Conservation (phyloP, 2,888 invertebrate species). For the Dryococelus australis region DNA sequence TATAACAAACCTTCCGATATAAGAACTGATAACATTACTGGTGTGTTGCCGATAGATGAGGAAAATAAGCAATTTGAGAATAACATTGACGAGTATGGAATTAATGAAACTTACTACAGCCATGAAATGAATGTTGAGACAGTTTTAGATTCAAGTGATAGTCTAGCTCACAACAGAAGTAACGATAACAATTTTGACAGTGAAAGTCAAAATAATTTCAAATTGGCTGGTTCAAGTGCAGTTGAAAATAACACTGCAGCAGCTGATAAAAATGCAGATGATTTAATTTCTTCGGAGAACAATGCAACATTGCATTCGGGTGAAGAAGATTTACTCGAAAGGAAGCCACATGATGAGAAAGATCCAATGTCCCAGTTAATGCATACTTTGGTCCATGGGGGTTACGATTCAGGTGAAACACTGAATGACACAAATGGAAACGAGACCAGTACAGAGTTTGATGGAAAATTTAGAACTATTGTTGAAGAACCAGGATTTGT, state of each 20-base stretch:
- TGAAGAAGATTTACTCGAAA: background rate
- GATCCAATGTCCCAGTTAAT: background rate
- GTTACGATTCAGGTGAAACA: background rate
- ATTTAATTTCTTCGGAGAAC: background rate
- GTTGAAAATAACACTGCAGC: too few species aligned
- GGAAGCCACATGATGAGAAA: background rate
- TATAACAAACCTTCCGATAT: background rate
- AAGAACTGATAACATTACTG: background rate
- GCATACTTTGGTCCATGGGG: background rate
- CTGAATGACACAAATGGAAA: background rate
- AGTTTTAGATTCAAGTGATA: background rate
- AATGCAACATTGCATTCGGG: background rate
- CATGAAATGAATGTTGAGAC: background rate
- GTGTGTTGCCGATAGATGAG: background rate
- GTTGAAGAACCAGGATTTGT: conserved; percentile 22
- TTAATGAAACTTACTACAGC: background rate
- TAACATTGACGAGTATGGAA: background rate
- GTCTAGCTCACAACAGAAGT: background rate
- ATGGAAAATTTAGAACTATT: background rate
- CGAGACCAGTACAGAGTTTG: background rate
- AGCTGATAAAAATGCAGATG: background rate
- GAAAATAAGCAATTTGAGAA: background rate
- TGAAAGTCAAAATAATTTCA: background rate
- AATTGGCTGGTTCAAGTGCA: background rate
- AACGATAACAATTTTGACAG: too few species aligned